Evolutionary conservation across 2,113 vertebrate species (phyloP).

Genomic region (Dicerorhinus sumatrensis): DNA sequence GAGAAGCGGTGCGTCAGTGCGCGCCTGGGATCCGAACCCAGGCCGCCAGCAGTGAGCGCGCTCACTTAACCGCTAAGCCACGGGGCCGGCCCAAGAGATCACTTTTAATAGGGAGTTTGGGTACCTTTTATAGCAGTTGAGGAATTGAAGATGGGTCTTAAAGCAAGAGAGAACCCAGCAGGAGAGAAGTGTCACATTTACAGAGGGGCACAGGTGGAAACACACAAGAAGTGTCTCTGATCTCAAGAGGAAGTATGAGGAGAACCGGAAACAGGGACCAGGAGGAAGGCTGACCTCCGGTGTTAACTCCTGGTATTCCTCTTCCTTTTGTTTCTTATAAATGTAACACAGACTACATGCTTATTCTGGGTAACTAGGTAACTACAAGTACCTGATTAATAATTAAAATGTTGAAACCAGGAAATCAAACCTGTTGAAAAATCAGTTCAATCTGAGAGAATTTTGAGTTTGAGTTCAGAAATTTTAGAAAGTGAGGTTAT

Average conservation of each 20-base stretch:
- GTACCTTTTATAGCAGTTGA: neutral
- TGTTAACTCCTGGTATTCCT: neutral
- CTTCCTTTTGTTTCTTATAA: neutral
- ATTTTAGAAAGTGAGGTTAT: constrained; percentile 33
- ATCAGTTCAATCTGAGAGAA: neutral
- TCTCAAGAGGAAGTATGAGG: neutral
- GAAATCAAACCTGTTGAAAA: neutral
- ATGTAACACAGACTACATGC: neutral
- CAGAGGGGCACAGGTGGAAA: neutral
- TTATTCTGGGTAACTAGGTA: neutral
- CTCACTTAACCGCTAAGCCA: no score
- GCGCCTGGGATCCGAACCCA: no score
- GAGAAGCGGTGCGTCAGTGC: no score
- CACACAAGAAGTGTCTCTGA: neutral
- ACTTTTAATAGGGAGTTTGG: neutral
- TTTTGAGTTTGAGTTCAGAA: constrained; percentile 2
- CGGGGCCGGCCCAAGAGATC: no score
- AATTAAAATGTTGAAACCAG: constrained; percentile 38
- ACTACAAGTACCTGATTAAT: neutral
- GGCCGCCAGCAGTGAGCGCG: no score
- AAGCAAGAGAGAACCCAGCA: neutral
- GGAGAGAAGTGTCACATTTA: neutral
- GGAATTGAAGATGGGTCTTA: neutral
- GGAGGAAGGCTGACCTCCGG: neutral
- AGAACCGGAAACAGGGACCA: neutral